phyloP scores from a whole-genome alignment of 2,888 invertebrate species.

The Machimus atricapillus region DNA sequence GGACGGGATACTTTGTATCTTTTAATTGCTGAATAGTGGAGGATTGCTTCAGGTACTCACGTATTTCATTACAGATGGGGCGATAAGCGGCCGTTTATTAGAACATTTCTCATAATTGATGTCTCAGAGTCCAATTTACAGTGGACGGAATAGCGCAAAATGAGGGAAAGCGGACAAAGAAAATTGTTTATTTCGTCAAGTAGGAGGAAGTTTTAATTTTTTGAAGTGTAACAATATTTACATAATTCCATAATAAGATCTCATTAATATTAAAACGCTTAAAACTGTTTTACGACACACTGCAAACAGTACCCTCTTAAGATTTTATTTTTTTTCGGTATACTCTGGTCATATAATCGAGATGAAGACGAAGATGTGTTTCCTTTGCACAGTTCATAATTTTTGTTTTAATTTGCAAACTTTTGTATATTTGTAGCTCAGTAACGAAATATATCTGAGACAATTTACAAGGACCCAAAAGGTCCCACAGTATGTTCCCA shows the following conservation, averaged over 20 bases:
- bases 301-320: background rate
- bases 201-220: slow-evolving; percentile 17
- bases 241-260: slow-evolving; percentile 4
- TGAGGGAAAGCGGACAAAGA: slow-evolving; percentile 10
- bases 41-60: slow-evolving; percentile 2
- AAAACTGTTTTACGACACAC: background rate
- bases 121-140: slow-evolving; percentile 8
- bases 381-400: background rate
- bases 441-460: background rate
- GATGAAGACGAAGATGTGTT: background rate
- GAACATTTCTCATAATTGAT: slow-evolving; percentile 14
- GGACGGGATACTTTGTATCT: background rate
- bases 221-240: slow-evolving; percentile 5
- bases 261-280: background rate
- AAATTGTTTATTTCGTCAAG: background rate
- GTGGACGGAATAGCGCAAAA: background rate
- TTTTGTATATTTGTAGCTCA: background rate
- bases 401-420: background rate
- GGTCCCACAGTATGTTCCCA: background rate
- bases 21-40: slow-evolving; percentile 11
- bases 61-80: slow-evolving; percentile 6
- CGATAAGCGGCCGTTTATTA: slow-evolving; percentile 24
- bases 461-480: background rate
- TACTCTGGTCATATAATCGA: background rate
- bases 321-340: background rate